Evolutionary conservation across 2,797 vertebrate species (phyloP).

Genomic region (Ctenochaetus hawaiiensis): DNA sequence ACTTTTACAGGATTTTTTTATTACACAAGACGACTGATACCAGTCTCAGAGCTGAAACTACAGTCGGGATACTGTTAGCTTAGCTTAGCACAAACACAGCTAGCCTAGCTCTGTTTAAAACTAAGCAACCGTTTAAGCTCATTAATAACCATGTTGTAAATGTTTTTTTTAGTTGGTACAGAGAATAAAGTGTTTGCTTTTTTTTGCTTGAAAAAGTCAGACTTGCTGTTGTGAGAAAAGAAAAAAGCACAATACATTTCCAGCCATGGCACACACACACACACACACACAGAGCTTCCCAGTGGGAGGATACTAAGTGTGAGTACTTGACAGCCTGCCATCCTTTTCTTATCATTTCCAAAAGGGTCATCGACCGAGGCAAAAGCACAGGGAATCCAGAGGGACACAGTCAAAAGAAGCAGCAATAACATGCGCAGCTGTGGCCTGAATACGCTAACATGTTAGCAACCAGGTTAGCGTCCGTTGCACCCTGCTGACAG

Average conservation of each 20-base stretch:
- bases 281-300: constrained; percentile 11
- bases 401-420: constrained; percentile 50
- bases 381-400: constrained; percentile 35
- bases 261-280: neutral
- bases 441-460: constrained; percentile 17
- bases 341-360: constrained; percentile 62
- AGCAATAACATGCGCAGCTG: constrained; percentile 57
- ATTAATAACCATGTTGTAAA: too few species aligned
- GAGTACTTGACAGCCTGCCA: constrained; percentile 52
- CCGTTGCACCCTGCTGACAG: constrained; percentile 12
- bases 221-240: neutral
- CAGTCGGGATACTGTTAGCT: neutral
- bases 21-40: neutral
- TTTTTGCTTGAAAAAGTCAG: neutral
- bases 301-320: constrained; percentile 10
- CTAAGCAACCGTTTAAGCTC: too few species aligned
- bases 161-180: too few species aligned
- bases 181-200: too few species aligned
- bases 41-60: neutral
- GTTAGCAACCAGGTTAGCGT: constrained; percentile 18
- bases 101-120: too few species aligned
- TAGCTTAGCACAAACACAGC: neutral
- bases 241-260: neutral
- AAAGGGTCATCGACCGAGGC: constrained; percentile 60
- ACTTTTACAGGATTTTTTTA: neutral